phyloP scores from a whole-genome alignment of 2,113 vertebrate genomes.

The Xiphorhynchus elegans region DNA sequence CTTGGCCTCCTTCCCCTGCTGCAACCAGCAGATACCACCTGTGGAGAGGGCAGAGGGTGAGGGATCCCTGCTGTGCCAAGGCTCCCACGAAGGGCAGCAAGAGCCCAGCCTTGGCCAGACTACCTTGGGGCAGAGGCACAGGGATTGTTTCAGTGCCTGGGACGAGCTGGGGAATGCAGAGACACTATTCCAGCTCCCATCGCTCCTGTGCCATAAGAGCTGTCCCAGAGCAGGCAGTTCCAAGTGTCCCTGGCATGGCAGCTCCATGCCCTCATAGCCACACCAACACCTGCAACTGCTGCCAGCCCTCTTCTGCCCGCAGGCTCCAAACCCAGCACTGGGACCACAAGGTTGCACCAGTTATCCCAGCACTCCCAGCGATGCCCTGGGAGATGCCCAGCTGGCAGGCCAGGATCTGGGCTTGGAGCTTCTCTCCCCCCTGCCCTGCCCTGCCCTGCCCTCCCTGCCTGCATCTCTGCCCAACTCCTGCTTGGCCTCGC shows the following conservation, averaged over 20 bases:
- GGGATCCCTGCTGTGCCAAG: not conserved
- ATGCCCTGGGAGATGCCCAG: not conserved
- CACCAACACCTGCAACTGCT: fast-evolving
- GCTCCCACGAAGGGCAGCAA: fast-evolving
- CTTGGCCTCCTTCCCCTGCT: conserved; percentile 86
- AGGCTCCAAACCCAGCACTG: not conserved
- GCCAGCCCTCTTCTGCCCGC: not conserved
- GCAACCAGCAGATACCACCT: conserved; percentile 97
- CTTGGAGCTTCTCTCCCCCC: not conserved
- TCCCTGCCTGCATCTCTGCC: not conserved
- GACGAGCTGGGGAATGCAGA: fast-evolving
- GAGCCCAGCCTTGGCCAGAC: fast-evolving
- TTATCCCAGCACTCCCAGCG: fast-evolving
- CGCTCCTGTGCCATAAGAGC: not conserved
- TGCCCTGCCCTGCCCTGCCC: not conserved
- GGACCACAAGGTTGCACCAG: not conserved
- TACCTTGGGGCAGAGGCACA: fast-evolving
- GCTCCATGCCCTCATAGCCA: fast-evolving
- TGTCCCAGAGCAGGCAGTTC: not conserved
- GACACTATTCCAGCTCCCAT: not conserved
- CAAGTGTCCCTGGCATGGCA: fast-evolving
- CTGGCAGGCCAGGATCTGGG: fast-evolving
- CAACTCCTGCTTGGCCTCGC: not conserved
- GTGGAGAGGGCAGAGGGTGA: not conserved
- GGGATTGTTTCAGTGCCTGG: fast-evolving